Percentiles rank a stretch among this genome's conserved stretches.
Evolutionary conservation across 2,113 vertebrate species (phyloP).

Genomic region (Pampusana beccarii): DNA sequence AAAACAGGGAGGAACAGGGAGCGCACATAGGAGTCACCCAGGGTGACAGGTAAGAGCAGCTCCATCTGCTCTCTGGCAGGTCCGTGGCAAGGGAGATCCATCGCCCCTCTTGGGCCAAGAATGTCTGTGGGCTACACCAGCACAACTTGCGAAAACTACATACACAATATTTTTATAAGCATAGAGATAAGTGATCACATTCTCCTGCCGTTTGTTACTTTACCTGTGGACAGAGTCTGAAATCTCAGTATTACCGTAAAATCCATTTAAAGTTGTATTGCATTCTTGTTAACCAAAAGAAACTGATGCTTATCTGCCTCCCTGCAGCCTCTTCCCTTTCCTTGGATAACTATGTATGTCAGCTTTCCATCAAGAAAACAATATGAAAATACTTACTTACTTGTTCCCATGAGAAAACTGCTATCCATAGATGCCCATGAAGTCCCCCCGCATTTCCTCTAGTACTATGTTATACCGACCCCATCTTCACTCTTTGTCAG

Average conservation of each 20-base stretch:
- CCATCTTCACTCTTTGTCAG: not conserved
- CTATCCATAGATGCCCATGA: not conserved
- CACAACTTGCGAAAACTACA: not conserved
- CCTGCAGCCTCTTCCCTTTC: not conserved
- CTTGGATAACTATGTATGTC: not conserved
- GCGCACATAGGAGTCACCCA: not conserved
- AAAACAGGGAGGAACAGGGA: not conserved
- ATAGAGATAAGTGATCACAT: not conserved
- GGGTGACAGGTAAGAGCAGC: rapidly evolving
- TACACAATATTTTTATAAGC: not conserved
- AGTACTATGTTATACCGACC: not conserved
- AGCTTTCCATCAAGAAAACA: not conserved
- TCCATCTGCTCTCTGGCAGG: not conserved
- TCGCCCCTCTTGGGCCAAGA: not conserved
- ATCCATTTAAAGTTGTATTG: not conserved
- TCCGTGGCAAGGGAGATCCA: not conserved
- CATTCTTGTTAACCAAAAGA: not conserved
- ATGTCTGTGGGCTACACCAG: not conserved
- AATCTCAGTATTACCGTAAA: not conserved
- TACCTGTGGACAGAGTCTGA: not conserved
- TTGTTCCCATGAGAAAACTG: not conserved
- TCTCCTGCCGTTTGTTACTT: not conserved
- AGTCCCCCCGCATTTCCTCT: not conserved
- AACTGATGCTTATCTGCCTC: not conserved
- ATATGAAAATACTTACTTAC: not conserved